phyloP scores from a whole-genome alignment of 1,140 invertebrate genomes.

The Luehdorfia chinensis region DNA sequence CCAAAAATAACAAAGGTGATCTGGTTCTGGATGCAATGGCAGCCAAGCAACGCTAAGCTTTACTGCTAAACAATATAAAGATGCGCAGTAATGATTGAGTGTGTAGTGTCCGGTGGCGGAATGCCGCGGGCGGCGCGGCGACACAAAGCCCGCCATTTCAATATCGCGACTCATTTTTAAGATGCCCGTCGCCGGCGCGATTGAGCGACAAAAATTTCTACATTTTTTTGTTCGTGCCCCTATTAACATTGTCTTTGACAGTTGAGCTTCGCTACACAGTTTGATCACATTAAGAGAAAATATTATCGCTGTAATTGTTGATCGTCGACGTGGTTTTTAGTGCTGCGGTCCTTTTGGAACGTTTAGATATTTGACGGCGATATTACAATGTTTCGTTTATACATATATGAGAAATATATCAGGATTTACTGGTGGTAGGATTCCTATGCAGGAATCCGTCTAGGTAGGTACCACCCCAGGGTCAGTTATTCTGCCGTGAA shows the following conservation, averaged over 20 bases:
- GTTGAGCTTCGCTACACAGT: slow-evolving; percentile 13
- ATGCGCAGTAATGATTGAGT: too few relatives aligned
- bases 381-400: not conserved
- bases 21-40: too few relatives aligned
- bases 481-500: too few relatives aligned
- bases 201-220: slow-evolving; percentile 41
- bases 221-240: slow-evolving; percentile 21
- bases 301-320: not conserved
- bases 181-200: slow-evolving; percentile 27
- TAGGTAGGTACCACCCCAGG: too few relatives aligned
- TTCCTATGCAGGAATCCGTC: too few relatives aligned
- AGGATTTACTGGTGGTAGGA: too few relatives aligned
- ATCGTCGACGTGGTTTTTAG: not conserved
- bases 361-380: not conserved
- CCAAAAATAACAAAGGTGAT: too few relatives aligned
- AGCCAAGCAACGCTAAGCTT: too few relatives aligned
- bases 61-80: too few relatives aligned
- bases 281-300: slow-evolving; percentile 1
- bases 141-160: slow-evolving; percentile 37
- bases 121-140: not conserved
- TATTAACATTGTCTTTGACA: slow-evolving; percentile 17
- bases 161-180: slow-evolving; percentile 43
- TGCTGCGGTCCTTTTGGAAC: too few relatives aligned
- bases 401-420: not conserved
- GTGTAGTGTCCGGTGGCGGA: not conserved